phyloP scores from a whole-genome alignment of 2,888 invertebrate species.

The Dolichomitus sp. region DNA sequence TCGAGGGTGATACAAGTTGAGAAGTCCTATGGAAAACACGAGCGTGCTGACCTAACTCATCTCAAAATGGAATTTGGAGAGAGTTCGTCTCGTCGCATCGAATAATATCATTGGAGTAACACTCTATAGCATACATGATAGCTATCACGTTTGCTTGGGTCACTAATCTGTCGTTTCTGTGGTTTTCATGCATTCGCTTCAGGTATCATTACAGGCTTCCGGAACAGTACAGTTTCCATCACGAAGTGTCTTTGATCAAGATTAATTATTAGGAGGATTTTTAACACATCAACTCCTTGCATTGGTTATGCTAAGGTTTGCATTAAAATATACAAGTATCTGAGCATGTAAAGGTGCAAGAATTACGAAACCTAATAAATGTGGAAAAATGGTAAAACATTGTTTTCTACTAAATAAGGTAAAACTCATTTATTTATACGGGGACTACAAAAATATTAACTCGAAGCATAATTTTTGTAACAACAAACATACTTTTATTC shows the following conservation, averaged over 20 bases:
- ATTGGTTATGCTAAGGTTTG: too few species aligned
- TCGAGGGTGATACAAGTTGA: not conserved
- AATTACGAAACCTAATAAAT: too few species aligned
- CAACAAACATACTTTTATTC: too few species aligned
- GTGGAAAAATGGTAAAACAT: too few species aligned
- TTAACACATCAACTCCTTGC: not conserved
- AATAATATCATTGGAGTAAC: conserved; percentile 34
- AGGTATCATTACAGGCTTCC: not conserved
- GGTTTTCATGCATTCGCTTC: not conserved
- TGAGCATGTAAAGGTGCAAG: too few species aligned
- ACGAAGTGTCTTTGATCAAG: not conserved
- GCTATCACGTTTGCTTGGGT: conserved; percentile 7
- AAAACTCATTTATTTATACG: too few species aligned
- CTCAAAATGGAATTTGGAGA: conserved; percentile 34
- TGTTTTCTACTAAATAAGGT: too few species aligned
- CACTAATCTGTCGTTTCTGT: conserved; percentile 28
- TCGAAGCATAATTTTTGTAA: too few species aligned
- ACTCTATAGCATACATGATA: not conserved
- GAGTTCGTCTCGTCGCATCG: conserved; percentile 34
- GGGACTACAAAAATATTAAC: too few species aligned
- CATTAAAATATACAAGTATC: too few species aligned
- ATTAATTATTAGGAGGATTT: not conserved
- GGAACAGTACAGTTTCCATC: not conserved
- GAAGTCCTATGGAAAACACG: conserved; percentile 6
- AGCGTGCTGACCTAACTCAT: conserved; percentile 40